These are phyloP conservation scores for Napeogenes inachia DNA, from an alignment of 2,888 invertebrate genomes.

Conservation along the genomic window DNA sequence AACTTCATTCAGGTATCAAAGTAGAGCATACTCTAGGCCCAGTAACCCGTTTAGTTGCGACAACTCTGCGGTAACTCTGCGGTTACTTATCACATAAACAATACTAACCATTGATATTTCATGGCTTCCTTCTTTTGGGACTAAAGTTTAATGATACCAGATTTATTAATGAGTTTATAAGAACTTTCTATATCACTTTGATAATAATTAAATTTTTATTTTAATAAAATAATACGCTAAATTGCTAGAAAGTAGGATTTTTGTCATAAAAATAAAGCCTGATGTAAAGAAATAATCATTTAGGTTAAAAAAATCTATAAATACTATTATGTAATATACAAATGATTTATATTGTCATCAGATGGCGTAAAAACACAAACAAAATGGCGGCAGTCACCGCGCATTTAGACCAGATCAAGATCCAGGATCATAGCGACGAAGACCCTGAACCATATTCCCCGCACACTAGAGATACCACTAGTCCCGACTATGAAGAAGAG, in stretches of 20 bases:
- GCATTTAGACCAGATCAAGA: conserved; percentile 63
- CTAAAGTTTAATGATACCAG: conserved; percentile 9
- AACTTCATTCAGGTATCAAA: neutral
- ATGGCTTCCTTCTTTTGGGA: conserved; percentile 7
- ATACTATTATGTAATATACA: no score
- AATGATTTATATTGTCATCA: conserved; percentile 33
- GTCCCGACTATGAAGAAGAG: conserved; percentile 65
- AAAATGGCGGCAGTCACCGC: conserved; percentile 72
- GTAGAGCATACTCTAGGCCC: conserved; percentile 27
- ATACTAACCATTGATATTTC: conserved; percentile 11
- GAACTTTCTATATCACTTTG: no score
- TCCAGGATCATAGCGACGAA: conserved; percentile 70
- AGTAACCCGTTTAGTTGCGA: conserved; percentile 33
- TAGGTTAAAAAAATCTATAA: no score
- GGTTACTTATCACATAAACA: conserved; percentile 35
- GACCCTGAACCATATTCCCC: conserved; percentile 63
- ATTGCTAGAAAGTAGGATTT: no score
- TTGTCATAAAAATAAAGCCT: no score
- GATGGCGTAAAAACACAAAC: conserved; percentile 58
- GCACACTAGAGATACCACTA: conserved; percentile 61
- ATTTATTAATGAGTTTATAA: no score
- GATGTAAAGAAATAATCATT: no score
- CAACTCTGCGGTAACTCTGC: conserved; percentile 32
- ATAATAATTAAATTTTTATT: no score
- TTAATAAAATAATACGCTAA: no score